Base-by-base conservation (phyloP, 2,888 invertebrate species). In the Cephus sareptanus region DNA sequence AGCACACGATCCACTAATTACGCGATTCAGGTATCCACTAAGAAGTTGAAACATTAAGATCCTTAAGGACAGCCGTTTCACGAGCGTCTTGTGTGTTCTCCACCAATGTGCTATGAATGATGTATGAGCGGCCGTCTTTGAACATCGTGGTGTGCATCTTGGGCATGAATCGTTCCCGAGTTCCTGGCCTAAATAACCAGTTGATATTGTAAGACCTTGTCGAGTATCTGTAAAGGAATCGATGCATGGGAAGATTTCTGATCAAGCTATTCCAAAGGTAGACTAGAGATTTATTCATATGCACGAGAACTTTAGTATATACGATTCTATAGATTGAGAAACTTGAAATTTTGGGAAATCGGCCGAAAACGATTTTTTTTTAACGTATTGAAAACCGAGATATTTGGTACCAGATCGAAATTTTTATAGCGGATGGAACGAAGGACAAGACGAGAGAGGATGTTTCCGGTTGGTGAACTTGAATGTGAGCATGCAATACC, bases 381-480 rank as follows among this genome's bases (percentile, higher is more conserved):
- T 4, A 6, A 15, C 1, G 1, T 23, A 0, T 23, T 23, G 15
- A 56, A 56, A 56, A 56, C 9, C 1, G 23, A 56, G 23, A 56
- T 1, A 56, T 9, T 23, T 56, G 56, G 9, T 56, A 23, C 40
- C 15, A 40, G 23, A 9, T 23, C 40, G 9, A 40, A 23, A 15
- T 13, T 40, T 40, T 40, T 40, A 23, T 6, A 23, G 40, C 6
- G 9, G 6, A 1, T 9, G 40, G 9, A 56, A 56, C 23, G 40
- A 6, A 6, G 40, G 40, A 23, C 23, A 23, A 23, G 40, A 56
- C 23, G 23, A 23, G 40, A 56, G 1, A 81, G 68, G 77, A 75
- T 81, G 82, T 78, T 81, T 85, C 79, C 80, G 80, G 78, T 68
- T 81, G 76, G 34, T 68, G 76, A 73, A 69, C 69, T 76, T 74